Evolutionary conservation across 2,113 vertebrate species (phyloP), one percentile per base, ranked within the genome.

Genomic region (Anhinga anhinga): DNA sequence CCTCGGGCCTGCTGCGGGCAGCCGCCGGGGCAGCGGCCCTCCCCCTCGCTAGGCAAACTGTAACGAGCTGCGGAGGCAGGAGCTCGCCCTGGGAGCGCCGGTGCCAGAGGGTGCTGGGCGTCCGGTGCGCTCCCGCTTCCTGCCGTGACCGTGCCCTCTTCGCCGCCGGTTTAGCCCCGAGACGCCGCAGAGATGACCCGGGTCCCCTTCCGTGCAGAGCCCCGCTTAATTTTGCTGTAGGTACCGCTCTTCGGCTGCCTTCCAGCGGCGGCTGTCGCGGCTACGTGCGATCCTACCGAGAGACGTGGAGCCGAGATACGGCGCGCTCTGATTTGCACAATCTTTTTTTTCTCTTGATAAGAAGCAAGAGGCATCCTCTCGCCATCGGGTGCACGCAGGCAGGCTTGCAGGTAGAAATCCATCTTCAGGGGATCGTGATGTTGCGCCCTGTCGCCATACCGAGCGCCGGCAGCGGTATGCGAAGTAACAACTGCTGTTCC

Each of bases 401-500:
- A 9, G 47, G 40, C 77, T 58, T 52, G 65, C 30, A 7, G 58
- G 34, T 40, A 65, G 49, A 32, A 52, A 49, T n/a, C 7, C 21
- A 27, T 11, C 66, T 76, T 34, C 40, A 5, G 66, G 40, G 74
- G 5, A 3, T 4, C 10, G 2, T 4, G 5, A 3, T 23, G 52
- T 38, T 42, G 19, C 53, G 79, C 9, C 0, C 32, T 13, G 3
- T 30, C 26, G 2, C 50, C 42, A 0, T 4, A 36, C 58, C 47
- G 4, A 42, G 34, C 0, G 0, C 65, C 59, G 36, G 16, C 69
- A 36, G 34, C 2, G 17, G 5, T 58, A 2, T 2, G 15, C 13
- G 34, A 16, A 59, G 49, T 27, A 47, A 4, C 10, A 30, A 3
- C 26, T 65, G 16, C 59, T 55, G 5, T 1, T 56, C 17, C 25